These are phyloP conservation scores for Oasisia sp. DNA, from an alignment of 2,888 invertebrate genomes.

Conservation along the genomic window DNA sequence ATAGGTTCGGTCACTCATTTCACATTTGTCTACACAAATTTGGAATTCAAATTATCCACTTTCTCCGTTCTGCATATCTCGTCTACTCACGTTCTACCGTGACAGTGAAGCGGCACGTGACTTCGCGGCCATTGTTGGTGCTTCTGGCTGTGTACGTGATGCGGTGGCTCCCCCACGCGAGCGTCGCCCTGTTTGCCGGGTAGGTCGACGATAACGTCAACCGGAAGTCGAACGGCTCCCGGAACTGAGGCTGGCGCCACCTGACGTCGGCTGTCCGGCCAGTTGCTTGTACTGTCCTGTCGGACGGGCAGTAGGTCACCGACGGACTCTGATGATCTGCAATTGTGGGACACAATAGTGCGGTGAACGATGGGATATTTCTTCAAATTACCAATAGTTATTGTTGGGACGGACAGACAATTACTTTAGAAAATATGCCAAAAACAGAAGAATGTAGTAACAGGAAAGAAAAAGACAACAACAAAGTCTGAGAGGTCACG, in stretches of 20 bases:
- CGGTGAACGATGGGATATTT: too few relatives aligned
- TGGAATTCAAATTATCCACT: too few relatives aligned
- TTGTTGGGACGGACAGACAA: background rate
- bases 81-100: background rate
- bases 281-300: background rate
- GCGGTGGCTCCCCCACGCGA: slow-evolving; percentile 18
- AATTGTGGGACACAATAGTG: background rate
- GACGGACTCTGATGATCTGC: background rate
- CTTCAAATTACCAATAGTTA: background rate
- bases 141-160: slow-evolving; percentile 19
- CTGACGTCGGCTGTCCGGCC: slow-evolving; percentile 8
- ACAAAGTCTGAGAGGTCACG: too few relatives aligned
- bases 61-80: too few relatives aligned
- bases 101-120: background rate
- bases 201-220: slow-evolving; percentile 14
- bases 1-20: too few relatives aligned
- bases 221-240: slow-evolving; percentile 19
- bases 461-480: too few relatives aligned
- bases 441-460: too few relatives aligned
- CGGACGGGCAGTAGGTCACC: background rate
- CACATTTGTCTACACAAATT: too few relatives aligned
- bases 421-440: too few relatives aligned
- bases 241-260: slow-evolving; percentile 17
- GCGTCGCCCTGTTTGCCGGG: background rate
- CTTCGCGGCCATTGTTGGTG: slow-evolving; percentile 14